Percentiles rank a stretch among this genome's conserved stretches.
phyloP scores from a whole-genome alignment of 92 coral and sea anemone genomes.

The Umimayanthus chanpuru region DNA sequence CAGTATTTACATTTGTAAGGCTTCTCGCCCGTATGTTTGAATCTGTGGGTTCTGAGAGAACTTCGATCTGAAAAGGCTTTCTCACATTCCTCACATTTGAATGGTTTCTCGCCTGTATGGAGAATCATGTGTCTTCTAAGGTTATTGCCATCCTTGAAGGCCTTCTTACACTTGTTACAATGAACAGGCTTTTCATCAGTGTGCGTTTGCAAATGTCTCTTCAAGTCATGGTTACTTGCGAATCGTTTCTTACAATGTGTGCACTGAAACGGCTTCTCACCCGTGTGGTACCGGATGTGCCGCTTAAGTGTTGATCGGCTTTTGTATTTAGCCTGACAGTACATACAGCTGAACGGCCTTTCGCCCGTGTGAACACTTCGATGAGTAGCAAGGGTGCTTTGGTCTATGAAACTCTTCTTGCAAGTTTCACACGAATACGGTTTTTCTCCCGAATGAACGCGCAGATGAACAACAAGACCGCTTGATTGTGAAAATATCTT shows the following conservation, averaged over 20 bases:
- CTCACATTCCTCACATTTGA: background rate
- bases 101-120: background rate
- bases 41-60: background rate
- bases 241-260: background rate
- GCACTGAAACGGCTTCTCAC: background rate
- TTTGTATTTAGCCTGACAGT: background rate
- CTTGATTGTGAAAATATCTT: background rate
- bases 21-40: background rate
- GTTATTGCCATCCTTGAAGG: constrained; percentile 11
- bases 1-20: background rate
- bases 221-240: background rate
- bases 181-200: background rate
- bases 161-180: background rate
- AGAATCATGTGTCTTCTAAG: background rate
- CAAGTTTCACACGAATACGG: background rate
- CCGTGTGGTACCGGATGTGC: background rate
- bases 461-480: background rate
- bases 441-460: constrained; percentile 15
- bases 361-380: background rate
- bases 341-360: background rate
- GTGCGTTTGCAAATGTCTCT: constrained; percentile 2
- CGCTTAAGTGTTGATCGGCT: background rate
- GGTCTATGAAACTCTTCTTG: background rate
- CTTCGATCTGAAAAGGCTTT: background rate
- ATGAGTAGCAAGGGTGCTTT: constrained; percentile 3